phyloP scores from a whole-genome alignment of 2,888 invertebrate species.

The Allygus modestus region DNA sequence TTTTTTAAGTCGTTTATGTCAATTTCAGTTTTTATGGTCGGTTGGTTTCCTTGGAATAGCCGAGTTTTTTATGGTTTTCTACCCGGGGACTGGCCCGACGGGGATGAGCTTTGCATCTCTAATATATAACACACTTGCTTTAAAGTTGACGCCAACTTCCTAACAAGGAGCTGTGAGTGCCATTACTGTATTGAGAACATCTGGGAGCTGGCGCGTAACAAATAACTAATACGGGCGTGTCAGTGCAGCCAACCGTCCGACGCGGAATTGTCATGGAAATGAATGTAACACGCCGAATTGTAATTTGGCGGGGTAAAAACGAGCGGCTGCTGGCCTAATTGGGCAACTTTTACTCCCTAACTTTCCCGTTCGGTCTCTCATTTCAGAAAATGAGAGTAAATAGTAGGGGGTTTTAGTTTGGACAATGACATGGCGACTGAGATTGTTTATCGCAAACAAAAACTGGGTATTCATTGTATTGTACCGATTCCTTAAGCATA shows the following conservation, averaged over 20 bases:
- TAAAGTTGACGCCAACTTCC: slow-evolving; percentile 2
- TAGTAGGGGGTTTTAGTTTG: not conserved
- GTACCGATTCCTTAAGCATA: too few relatives aligned
- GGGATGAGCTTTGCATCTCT: too few relatives aligned
- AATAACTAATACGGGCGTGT: slow-evolving; percentile 48
- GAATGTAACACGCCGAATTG: slow-evolving; percentile 44
- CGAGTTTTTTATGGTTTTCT: too few relatives aligned
- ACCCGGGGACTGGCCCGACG: too few relatives aligned
- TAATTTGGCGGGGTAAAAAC: slow-evolving; percentile 29
- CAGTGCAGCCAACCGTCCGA: slow-evolving; percentile 46
- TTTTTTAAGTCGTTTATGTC: too few relatives aligned
- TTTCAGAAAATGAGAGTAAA: slow-evolving; percentile 6
- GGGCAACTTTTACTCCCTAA: slow-evolving; percentile 20
- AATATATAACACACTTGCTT: not conserved
- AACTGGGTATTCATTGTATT: too few relatives aligned
- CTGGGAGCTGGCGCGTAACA: slow-evolving; percentile 12
- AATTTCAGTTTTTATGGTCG: too few relatives aligned
- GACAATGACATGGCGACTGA: not conserved
- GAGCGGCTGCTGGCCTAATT: slow-evolving; percentile 38
- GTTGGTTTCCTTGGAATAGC: too few relatives aligned
- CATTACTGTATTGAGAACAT: slow-evolving; percentile 28
- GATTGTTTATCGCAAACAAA: too few relatives aligned
- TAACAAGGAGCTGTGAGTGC: slow-evolving; percentile 25
- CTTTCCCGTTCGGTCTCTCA: not conserved
- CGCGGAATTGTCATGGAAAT: slow-evolving; percentile 45